These are phyloP conservation scores for Tortricodes alternella DNA, from an alignment of 2,888 invertebrate genomes.

Conservation along the genomic window DNA sequence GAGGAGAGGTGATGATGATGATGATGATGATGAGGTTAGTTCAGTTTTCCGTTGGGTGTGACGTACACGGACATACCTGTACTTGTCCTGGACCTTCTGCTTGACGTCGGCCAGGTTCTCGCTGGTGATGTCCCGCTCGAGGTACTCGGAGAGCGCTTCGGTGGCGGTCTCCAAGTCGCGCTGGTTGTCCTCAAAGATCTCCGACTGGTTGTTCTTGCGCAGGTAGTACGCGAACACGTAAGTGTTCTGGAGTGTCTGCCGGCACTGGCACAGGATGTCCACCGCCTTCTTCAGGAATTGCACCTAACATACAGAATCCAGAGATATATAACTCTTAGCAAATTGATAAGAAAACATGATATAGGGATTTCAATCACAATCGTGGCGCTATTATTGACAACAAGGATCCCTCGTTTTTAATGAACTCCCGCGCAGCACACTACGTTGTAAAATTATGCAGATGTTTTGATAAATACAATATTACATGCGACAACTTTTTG, in stretches of 20 bases:
- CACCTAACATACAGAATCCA: slow-evolving; percentile 83
- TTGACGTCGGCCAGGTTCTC: slow-evolving; percentile 98
- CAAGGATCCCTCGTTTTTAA: no score
- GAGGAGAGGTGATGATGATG: no score
- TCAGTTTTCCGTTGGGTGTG: no score
- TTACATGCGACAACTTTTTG: no score
- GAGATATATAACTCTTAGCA: no score
- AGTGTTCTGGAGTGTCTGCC: slow-evolving; percentile 99
- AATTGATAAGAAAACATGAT: no score
- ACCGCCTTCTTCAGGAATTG: slow-evolving; percentile 99
- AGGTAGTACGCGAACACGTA: slow-evolving; percentile 99
- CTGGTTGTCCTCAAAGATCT: slow-evolving; percentile 99
- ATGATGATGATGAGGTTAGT: no score
- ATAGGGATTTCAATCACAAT: no score
- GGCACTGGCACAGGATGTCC: slow-evolving; percentile 97
- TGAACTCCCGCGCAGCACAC: no score
- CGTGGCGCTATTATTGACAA: no score
- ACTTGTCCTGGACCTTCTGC: slow-evolving; percentile 99
- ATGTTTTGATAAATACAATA: no score
- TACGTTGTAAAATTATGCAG: no score
- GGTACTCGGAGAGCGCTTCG: slow-evolving; percentile 97
- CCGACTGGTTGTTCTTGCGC: slow-evolving; percentile 98
- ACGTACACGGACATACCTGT: slow-evolving; percentile 84
- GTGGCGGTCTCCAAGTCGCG: slow-evolving; percentile 98
- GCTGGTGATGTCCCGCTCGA: slow-evolving; percentile 98